Base-by-base conservation (phyloP, 2,113 vertebrate species). In the Ctenomys sociabilis region DNA sequence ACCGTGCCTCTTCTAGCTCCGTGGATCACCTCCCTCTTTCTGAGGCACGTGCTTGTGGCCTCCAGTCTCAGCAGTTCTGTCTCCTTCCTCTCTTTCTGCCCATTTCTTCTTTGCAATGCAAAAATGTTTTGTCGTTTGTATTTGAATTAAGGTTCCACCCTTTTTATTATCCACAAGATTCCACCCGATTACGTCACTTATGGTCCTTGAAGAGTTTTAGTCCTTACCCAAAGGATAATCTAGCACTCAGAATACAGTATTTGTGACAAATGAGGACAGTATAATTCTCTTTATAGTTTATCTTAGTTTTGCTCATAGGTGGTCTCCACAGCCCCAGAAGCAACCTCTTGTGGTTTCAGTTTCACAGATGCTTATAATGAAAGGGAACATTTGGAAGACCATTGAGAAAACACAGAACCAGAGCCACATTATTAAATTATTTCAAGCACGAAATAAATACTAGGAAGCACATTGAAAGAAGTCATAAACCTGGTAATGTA, bases 311-410 rank as follows among this genome's bases (percentile, higher is more conserved):
- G 92, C 84, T 89, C 96, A 54, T 91, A 97, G 64, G 89, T 96
- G 95, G 75, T 97, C 95, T 93, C 86, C 40, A 75, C 0, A 95
- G 94, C 66, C 68, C 40, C 90, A 43, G 10, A n/a, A 13, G 49
- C n/a, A 93, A 83, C 97, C 90, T 95, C 93, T 22, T 13, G 52
- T 64, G 63, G 91, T 97, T 93, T 95, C 84, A 83, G 63, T 85
- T 92, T 97, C 43, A 45, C n/a, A 22, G 28, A 40, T 98, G 81
- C 92, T 83, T 97, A 80, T 97, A 97, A 96, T 96, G 95, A 96
- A 92, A 95, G 84, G 57, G 75, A 93, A 54, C 26, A 1, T 30
- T 95, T 96, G 94, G 90, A 70, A 95, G 85, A 26, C 16, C 88
- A 0, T 85, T 52, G 86, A 95, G 91, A 97, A 98, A 98, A 94